Conservation (phyloP, 2,888 invertebrate genomes). For the Steromphala cineraria region DNA sequence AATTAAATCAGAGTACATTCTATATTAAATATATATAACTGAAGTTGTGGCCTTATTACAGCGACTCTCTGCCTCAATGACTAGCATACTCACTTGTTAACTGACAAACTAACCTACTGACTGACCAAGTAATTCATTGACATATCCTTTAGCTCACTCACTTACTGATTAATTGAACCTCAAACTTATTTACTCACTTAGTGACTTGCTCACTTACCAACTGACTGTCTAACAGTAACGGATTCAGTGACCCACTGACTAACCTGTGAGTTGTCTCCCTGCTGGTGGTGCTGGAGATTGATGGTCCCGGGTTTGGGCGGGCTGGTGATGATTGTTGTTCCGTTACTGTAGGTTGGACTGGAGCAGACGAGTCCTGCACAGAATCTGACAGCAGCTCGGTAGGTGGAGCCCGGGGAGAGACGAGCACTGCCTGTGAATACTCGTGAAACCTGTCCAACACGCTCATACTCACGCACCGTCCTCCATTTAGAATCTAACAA, state of each 20-base stretch:
- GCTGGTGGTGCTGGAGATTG: background rate
- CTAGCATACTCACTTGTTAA: too few species aligned
- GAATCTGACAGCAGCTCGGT: constrained; percentile 37
- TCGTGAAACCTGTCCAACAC: constrained; percentile 14
- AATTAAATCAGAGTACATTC: background rate
- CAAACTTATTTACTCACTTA: too few species aligned
- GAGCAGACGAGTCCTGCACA: constrained; percentile 40
- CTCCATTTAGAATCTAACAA: background rate
- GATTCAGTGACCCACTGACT: background rate
- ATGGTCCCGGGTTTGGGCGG: constrained; percentile 35
- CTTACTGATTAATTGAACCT: too few species aligned
- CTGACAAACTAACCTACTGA: too few species aligned
- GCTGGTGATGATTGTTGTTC: constrained; percentile 36
- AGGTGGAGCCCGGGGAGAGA: constrained; percentile 37
- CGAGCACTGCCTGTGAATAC: constrained; percentile 22
- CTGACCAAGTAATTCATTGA: too few species aligned
- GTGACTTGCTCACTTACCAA: too few species aligned
- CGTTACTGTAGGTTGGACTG: constrained; percentile 34
- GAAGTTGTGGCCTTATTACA: too few species aligned
- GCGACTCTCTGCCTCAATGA: too few species aligned
- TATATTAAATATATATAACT: background rate
- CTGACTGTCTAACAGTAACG: background rate
- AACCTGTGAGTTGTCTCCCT: background rate
- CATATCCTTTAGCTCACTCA: too few species aligned
- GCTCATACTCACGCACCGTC: constrained; percentile 26